These are phyloP conservation scores for Nasua narica DNA, from an alignment of 2,797 vertebrate species.

Conservation along the genomic window DNA sequence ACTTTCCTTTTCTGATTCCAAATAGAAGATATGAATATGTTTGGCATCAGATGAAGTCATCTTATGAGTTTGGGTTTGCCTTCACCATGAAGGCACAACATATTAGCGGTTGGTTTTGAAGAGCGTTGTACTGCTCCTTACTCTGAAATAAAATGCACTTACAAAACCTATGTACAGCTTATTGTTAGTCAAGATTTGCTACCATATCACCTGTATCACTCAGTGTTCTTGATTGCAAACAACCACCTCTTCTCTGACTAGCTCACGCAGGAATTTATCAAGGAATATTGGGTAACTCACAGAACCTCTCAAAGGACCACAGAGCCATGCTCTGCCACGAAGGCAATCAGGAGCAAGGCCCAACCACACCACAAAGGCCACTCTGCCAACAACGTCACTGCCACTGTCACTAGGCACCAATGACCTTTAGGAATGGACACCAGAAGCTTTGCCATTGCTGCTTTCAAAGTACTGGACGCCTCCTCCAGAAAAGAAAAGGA, in stretches of 20 bases:
- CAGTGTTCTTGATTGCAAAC: not conserved
- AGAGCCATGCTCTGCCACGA: not conserved
- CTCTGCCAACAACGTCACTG: not conserved
- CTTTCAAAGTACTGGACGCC: not conserved
- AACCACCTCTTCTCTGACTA: not conserved
- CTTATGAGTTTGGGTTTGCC: not conserved
- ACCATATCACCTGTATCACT: not conserved
- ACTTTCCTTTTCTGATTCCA: not conserved
- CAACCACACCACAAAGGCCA: not conserved
- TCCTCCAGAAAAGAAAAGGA: not conserved
- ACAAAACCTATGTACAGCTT: not conserved
- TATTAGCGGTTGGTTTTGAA: not conserved
- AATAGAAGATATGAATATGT: not conserved
- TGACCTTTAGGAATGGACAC: not conserved
- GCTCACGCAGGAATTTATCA: not conserved
- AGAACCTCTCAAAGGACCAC: not conserved
- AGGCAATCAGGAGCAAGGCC: not conserved
- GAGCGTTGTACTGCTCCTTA: not conserved
- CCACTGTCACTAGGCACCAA: not conserved
- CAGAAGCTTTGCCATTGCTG: not conserved
- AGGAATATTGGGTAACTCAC: not conserved
- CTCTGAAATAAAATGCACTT: slow-evolving; percentile 4
- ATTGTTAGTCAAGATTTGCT: not conserved
- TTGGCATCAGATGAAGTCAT: not conserved
- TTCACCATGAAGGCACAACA: not conserved